Base-by-base conservation (phyloP, 2,797 vertebrate species). In the Schizothorax lantsangensis region DNA sequence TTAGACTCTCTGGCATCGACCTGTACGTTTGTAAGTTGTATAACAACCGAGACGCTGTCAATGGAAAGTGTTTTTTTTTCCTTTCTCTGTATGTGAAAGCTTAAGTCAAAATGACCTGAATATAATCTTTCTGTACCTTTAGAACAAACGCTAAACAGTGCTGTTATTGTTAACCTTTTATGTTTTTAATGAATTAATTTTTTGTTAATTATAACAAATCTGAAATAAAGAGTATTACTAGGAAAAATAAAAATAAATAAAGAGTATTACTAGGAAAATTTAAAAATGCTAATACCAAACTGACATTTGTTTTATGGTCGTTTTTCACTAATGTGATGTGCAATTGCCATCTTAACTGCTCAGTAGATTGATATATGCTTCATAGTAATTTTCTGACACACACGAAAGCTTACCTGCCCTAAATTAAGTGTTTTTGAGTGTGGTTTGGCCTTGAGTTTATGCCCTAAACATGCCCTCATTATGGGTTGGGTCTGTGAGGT, bases 1-100 rank as follows among this genome's bases (percentile, higher is more conserved):
- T 86, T 52, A 74, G 81, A 84, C 81, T 86, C 62, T 86, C 40
- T 84, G 84, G 81, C 75, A 84, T 15, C 19, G 9, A 79, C 11
- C 59, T 74, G 59, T 54, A 77, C 8, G 6, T 64, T 66, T 75
- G 45, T 86, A 69, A 86, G 15, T 79, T 85, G 77, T 59, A 73
- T 84, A 81, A 79, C 68, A 43, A 49, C 43, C 3, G 49, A 73
- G 69, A 75, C 19, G n/a, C n/a, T 66, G 85, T 82, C 57, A 69
- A 33, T 62, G 59, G n/a, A 86, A 86, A 72, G 52, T 38, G 43
- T 30, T 71, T 33, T 72, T 3, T 73, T 36, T 6, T 30, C 12
- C 19, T 79, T 66, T n/a, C 0, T 57, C 52, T 64, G 52, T 69
- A 21, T 47, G 45, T 33, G 6, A 75, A 75, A 36, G 57, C n/a